Evolutionary conservation across 2,888 invertebrate species (phyloP), one percentile per base, ranked within the genome.

Genomic region (Cosmia pyralina): DNA sequence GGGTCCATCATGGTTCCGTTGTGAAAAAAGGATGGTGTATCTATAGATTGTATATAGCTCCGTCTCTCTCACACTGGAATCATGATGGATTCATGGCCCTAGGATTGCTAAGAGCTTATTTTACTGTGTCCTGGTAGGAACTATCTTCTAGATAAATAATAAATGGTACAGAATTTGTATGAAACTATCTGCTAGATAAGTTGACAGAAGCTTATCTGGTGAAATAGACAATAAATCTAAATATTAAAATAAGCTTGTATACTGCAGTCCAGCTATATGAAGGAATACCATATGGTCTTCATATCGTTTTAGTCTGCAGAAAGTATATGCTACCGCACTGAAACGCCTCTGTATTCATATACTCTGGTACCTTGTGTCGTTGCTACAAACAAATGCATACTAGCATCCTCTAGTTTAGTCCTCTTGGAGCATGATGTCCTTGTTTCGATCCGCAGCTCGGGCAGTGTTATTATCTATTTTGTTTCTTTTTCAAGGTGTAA

Each of bases 261-360:
- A 65, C 80, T 95, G 96, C 96, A 96, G 96, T 92, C 95, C 96
- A 96, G 96, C 96, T 96, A 95, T 96, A 95, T 91, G 88, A 93
- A 91, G 92, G 80, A 80, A 74, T 57, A 84, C 89, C 90, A 79
- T 62, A 88, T 93, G 91, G 90, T 89, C 93, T 93, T 94, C 88
- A 90, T 96, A 96, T 96, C 95, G 96, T 96, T 96, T 93, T 90
- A 93, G 91, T 92, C 95, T 96, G 96, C 96, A 94, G 74, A 96
- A 68, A 96, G 77, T 2, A 89, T 79, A 88, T 87, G 95, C 94
- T 89, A 80, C 91, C 92, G 91, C 92, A 92, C 90, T 87, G 89
- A 89, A 80, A 46, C 85, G 86, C 91, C 91, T 88, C 75, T 76
- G 78, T 86, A 86, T 59, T n/a, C 69, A 69, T 88, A 69, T 87